Evolutionary conservation across 2,888 invertebrate genomes (phyloP).

Genomic region (Sphaerophoria taeniata): DNA sequence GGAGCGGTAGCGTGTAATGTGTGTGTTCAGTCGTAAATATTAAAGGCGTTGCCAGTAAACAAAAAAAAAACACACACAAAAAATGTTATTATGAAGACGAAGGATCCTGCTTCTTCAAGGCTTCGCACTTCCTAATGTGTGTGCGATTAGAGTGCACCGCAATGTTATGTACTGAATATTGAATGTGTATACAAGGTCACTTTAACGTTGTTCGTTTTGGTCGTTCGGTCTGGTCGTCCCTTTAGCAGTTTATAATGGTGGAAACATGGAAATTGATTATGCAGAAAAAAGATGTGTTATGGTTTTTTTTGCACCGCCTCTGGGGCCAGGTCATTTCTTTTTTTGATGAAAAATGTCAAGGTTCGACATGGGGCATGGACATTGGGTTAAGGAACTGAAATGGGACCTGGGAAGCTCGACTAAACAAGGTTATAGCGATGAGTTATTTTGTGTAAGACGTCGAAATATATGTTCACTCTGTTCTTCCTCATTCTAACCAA

Average conservation of each 20-base stretch:
- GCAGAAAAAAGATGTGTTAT: constrained; percentile 70
- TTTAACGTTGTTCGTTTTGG: neutral
- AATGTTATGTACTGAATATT: constrained; percentile 22
- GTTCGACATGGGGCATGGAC: neutral
- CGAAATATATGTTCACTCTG: too few relatives aligned
- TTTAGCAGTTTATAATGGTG: constrained; percentile 65
- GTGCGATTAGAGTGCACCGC: constrained; percentile 66
- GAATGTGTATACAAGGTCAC: constrained; percentile 36
- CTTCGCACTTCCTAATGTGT: constrained; percentile 70
- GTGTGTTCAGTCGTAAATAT: constrained; percentile 20
- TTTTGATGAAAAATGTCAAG: neutral
- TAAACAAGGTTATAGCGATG: constrained; percentile 35
- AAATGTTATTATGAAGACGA: constrained; percentile 8
- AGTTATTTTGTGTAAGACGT: constrained; percentile 2
- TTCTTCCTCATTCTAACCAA: neutral
- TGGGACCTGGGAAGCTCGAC: neutral
- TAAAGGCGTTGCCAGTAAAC: constrained; percentile 25
- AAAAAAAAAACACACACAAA: constrained; percentile 13
- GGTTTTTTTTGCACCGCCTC: constrained; percentile 52
- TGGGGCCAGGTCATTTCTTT: neutral
- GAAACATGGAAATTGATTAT: constrained; percentile 73
- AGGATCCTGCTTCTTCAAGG: constrained; percentile 53
- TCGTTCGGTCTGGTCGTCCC: constrained; percentile 28
- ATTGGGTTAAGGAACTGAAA: neutral
- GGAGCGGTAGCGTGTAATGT: neutral